Percentiles rank a stretch among this genome's conserved stretches.
These are phyloP conservation scores for Drosophila sulfurigaster DNA, from an alignment of 1,140 invertebrate species.

Conservation along the genomic window DNA sequence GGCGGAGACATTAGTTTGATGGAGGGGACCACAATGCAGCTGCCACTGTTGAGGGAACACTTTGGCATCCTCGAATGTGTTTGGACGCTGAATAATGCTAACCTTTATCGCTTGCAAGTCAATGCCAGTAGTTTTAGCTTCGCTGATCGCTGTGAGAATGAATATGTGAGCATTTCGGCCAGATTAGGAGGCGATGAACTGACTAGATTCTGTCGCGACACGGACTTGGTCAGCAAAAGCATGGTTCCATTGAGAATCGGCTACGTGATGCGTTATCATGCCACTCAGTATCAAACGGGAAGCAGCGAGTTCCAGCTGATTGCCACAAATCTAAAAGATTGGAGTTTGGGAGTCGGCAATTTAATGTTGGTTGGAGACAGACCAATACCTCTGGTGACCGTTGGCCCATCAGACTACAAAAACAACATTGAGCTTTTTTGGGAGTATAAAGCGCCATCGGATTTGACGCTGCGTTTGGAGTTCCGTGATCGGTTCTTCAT, in stretches of 20 bases:
- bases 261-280: conserved; percentile 55
- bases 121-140: conserved; percentile 34
- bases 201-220: conserved; percentile 51
- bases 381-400: conserved; percentile 18
- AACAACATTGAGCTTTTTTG: conserved; percentile 91
- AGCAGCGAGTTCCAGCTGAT: conserved; percentile 44
- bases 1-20: conserved; percentile 42
- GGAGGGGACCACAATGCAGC: conserved; percentile 34
- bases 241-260: neutral
- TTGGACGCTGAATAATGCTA: conserved; percentile 32
- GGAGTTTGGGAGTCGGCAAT: neutral
- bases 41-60: conserved; percentile 27
- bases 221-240: conserved; percentile 28
- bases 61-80: conserved; percentile 59
- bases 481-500: conserved; percentile 88
- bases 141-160: conserved; percentile 62
- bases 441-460: conserved; percentile 89
- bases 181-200: neutral
- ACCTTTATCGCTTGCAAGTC: conserved; percentile 50
- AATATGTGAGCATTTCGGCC: conserved; percentile 50
- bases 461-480: conserved; percentile 87
- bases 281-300: conserved; percentile 1
- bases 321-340: neutral
- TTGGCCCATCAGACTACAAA: conserved; percentile 50
- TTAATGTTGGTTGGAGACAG: conserved; percentile 18